phyloP scores from a whole-genome alignment of 2,797 vertebrate species.

The Poeciliopsis infans region DNA sequence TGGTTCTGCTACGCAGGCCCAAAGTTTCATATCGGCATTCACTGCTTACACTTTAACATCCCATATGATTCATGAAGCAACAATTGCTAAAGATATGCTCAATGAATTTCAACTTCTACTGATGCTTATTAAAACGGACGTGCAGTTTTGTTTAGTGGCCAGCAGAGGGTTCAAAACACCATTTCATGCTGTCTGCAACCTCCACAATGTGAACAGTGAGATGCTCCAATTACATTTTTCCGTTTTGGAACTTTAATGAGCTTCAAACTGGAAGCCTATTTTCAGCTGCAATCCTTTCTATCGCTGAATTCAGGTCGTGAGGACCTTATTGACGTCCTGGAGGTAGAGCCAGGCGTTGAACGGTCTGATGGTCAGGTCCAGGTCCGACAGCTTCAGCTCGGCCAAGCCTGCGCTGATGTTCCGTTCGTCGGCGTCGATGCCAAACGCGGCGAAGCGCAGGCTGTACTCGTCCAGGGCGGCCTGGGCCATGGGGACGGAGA shows the following conservation, averaged over 20 bases:
- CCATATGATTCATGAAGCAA: not conserved
- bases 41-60: not conserved
- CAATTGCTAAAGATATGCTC: not conserved
- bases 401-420: conserved; percentile 90
- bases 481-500: conserved; percentile 87
- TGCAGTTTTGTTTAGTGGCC: conserved; percentile 40
- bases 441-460: conserved; percentile 90
- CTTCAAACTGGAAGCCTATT: not conserved
- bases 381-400: conserved; percentile 92
- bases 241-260: not conserved
- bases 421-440: conserved; percentile 88
- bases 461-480: conserved; percentile 88
- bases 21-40: not conserved
- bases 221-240: not conserved
- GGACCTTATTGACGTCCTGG: conserved; percentile 93
- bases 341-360: conserved; percentile 97
- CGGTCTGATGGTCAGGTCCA: conserved; percentile 88
- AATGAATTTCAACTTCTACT: not conserved
- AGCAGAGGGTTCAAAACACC: conserved; percentile 41
- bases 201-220: not conserved
- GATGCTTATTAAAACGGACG: not conserved
- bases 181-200: not conserved
- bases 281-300: not conserved
- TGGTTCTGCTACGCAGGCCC: not conserved
- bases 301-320: too few relatives aligned